These are phyloP conservation scores for Lepilemur septentrionalis DNA, from an alignment of 2,797 vertebrate genomes.

Conservation along the genomic window DNA sequence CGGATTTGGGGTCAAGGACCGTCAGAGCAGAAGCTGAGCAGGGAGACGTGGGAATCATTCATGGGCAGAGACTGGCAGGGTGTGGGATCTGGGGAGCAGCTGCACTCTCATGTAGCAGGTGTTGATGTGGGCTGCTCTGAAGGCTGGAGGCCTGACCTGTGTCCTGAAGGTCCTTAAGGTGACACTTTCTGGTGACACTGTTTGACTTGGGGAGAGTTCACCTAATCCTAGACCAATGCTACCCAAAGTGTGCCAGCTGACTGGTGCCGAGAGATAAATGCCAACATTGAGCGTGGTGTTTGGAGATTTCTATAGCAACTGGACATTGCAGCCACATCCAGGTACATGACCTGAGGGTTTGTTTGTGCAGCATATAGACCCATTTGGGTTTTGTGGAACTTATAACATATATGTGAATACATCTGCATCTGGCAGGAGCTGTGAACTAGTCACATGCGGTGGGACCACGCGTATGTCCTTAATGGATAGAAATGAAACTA, in stretches of 20 bases:
- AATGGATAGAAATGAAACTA: neutral
- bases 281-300: neutral
- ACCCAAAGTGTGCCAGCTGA: neutral
- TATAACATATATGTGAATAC: rapidly evolving
- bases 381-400: neutral
- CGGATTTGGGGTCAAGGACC: neutral
- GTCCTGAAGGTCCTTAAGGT: neutral
- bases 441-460: neutral
- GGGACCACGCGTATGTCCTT: neutral
- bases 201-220: neutral
- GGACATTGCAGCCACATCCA: neutral
- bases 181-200: neutral
- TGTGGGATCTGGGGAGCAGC: neutral
- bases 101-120: neutral
- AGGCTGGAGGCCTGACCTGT: neutral
- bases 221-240: neutral
- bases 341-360: neutral
- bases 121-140: neutral
- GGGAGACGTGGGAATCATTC: neutral
- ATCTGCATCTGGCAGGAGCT: neutral
- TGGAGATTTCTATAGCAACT: neutral
- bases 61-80: neutral
- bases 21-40: neutral
- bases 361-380: neutral
- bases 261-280: neutral